Evolutionary conservation across 2,113 vertebrate genomes (phyloP).

Genomic region (Urocolius indicus): DNA sequence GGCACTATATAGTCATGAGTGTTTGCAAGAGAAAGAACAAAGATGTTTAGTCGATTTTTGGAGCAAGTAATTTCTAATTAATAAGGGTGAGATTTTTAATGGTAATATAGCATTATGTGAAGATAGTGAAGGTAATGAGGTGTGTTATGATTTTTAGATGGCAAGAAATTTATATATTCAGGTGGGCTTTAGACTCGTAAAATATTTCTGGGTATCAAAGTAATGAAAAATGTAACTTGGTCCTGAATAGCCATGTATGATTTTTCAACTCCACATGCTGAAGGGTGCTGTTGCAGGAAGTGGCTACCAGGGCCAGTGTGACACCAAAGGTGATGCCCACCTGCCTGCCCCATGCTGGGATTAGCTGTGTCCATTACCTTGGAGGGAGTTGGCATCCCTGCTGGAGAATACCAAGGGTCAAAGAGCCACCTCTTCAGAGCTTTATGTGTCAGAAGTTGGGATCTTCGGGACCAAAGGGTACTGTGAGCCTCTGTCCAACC

Average conservation of each 20-base stretch:
- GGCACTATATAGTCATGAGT: slow-evolving; percentile 57
- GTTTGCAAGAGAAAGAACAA: slow-evolving; percentile 75
- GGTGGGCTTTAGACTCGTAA: neutral
- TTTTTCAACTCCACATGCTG: neutral
- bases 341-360: accelerated
- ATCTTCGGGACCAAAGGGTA: neutral
- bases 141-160: neutral
- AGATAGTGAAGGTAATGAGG: neutral
- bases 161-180: neutral
- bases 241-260: neutral
- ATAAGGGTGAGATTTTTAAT: neutral
- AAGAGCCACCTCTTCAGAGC: neutral
- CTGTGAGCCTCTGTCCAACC: neutral
- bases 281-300: neutral
- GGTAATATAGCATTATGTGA: neutral
- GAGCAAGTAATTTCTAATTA: slow-evolving; percentile 42
- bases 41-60: slow-evolving; percentile 63
- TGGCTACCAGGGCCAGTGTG: neutral
- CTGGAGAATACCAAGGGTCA: accelerated
- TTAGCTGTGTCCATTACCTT: neutral
- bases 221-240: neutral
- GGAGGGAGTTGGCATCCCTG: neutral
- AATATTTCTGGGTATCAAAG: neutral
- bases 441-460: neutral
- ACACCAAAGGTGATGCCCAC: accelerated